A percentile compares a stretch with the other conserved stretches of the same genome.
phyloP scores from a whole-genome alignment of 2,888 invertebrate genomes.

The Eumacrocentrus americanus region DNA sequence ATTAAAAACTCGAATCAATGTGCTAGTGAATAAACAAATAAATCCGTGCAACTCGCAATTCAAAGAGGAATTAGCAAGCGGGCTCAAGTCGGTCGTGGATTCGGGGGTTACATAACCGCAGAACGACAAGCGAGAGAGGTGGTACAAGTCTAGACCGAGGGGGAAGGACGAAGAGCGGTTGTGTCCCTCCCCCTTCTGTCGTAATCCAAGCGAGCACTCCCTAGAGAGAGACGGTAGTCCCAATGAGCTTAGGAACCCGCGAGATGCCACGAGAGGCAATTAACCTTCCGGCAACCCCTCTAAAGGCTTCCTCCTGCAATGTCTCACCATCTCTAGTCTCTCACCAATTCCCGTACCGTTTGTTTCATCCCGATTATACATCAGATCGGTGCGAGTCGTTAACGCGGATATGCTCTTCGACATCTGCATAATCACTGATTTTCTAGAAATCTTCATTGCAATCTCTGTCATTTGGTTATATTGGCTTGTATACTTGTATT shows the following conservation, averaged over 20 bases:
- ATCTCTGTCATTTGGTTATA: not conserved
- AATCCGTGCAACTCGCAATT: slow-evolving; percentile 3
- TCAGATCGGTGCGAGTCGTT: not conserved
- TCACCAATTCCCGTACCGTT: slow-evolving; percentile 19
- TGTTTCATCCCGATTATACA: slow-evolving; percentile 18
- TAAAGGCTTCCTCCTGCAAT: slow-evolving; percentile 26
- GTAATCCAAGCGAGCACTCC: slow-evolving; percentile 41
- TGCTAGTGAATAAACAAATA: not conserved
- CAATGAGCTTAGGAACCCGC: slow-evolving; percentile 40
- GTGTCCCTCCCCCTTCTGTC: slow-evolving; percentile 14
- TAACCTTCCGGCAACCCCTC: slow-evolving; percentile 55
- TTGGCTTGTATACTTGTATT: not conserved
- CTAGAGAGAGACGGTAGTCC: slow-evolving; percentile 36
- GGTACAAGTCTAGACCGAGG: not conserved
- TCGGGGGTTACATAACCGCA: slow-evolving; percentile 12
- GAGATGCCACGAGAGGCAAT: slow-evolving; percentile 58
- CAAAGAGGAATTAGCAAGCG: slow-evolving; percentile 7
- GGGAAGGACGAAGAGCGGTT: slow-evolving; percentile 14
- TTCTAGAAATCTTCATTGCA: not conserved
- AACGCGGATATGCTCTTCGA: slow-evolving; percentile 42
- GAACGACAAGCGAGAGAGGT: slow-evolving; percentile 5
- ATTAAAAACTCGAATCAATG: no score
- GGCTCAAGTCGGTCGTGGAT: slow-evolving; percentile 5
- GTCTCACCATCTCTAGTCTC: slow-evolving; percentile 1
- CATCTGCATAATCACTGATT: slow-evolving; percentile 57